A percentile compares a stretch with the other conserved stretches of the same genome.
phyloP scores from a whole-genome alignment of 1,140 invertebrate genomes.

The Acromyrmex heyeri region DNA sequence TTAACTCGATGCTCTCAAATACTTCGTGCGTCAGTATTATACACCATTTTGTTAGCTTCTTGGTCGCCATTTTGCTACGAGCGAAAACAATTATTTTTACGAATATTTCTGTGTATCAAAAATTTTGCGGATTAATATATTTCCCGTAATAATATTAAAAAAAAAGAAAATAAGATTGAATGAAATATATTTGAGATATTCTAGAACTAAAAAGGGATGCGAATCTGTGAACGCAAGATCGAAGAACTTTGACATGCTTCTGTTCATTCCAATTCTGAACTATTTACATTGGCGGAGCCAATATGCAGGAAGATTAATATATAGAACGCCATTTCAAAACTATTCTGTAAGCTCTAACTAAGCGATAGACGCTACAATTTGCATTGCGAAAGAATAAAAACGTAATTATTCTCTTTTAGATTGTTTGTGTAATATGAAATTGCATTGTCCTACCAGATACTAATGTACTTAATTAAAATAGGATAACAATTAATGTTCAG shows the following conservation, averaged over 20 bases:
- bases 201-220: neutral
- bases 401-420: neutral
- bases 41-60: conserved; percentile 1
- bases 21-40: neutral
- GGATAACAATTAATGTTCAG: conserved; percentile 2
- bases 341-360: neutral
- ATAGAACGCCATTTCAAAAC: neutral
- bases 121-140: neutral
- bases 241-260: neutral
- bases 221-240: neutral
- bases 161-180: neutral
- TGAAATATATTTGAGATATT: neutral
- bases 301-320: neutral
- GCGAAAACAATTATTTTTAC: conserved; percentile 1
- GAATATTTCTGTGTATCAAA: neutral
- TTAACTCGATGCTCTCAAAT: conserved; percentile 1
- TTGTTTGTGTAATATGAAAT: conserved; percentile 21
- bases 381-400: neutral
- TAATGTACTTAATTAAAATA: conserved; percentile 3
- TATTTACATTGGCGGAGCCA: neutral
- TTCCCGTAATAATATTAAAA: neutral
- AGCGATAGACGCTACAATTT: neutral
- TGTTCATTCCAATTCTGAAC: neutral
- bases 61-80: conserved; percentile 13
- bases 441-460: neutral